These are phyloP conservation scores for Apamea crenata DNA, from an alignment of 2,888 invertebrate species.

Conservation along the genomic window DNA sequence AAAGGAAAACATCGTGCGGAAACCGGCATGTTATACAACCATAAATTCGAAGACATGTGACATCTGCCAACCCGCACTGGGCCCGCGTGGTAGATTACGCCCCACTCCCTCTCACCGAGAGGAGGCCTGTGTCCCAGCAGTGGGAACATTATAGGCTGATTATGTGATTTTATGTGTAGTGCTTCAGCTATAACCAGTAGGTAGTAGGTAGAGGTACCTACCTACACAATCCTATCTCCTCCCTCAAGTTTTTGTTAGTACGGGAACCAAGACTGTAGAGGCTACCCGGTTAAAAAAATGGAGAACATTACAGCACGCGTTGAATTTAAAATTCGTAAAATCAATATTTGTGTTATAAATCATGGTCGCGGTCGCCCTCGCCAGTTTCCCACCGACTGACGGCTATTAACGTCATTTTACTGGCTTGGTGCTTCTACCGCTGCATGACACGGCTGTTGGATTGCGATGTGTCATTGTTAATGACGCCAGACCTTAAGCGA, in stretches of 20 bases:
- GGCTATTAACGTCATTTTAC: neutral
- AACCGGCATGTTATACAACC: too few species aligned
- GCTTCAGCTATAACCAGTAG: too few species aligned
- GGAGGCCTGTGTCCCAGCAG: too few species aligned
- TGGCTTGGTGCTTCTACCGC: neutral
- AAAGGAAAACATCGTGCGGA: too few species aligned
- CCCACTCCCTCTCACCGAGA: too few species aligned
- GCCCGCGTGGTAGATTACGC: too few species aligned
- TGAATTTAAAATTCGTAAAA: slow-evolving; percentile 23
- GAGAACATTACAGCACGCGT: slow-evolving; percentile 17
- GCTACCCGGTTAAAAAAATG: neutral
- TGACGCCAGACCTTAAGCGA: neutral
- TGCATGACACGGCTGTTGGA: too few species aligned
- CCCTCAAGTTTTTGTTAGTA: neutral
- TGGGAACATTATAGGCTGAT: too few species aligned
- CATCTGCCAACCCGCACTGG: too few species aligned
- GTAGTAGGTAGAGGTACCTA: neutral
- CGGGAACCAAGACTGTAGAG: neutral
- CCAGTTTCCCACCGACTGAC: neutral
- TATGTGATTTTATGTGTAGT: too few species aligned
- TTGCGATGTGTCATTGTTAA: neutral
- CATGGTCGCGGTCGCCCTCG: slow-evolving; percentile 1
- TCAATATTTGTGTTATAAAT: slow-evolving; percentile 26
- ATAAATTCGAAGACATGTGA: too few species aligned
- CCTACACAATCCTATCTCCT: neutral